Evolutionary conservation across 2,888 invertebrate genomes (phyloP).

Genomic region (Diarsia brunnea): DNA sequence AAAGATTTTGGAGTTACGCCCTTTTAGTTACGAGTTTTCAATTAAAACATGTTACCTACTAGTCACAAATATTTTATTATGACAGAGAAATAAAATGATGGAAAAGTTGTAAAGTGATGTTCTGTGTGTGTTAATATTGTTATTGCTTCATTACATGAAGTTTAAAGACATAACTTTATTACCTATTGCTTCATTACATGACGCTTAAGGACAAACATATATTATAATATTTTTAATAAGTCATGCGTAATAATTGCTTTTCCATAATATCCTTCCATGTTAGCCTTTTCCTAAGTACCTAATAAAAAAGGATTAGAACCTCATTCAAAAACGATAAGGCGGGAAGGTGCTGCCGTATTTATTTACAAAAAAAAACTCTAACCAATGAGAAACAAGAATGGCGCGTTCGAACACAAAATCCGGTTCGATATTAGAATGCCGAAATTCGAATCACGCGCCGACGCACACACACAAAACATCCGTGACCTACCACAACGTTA

Average conservation of each 20-base stretch:
- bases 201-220: background rate
- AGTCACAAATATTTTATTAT: background rate
- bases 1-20: background rate
- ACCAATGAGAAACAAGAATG: constrained; percentile 68
- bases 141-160: constrained; percentile 5
- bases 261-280: background rate
- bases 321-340: constrained; percentile 35
- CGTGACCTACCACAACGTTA: constrained; percentile 84
- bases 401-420: constrained; percentile 64
- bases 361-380: constrained; percentile 41
- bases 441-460: constrained; percentile 80
- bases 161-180: background rate
- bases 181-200: too few species aligned
- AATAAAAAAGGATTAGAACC: constrained; percentile 23
- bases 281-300: constrained; percentile 22
- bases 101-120: background rate
- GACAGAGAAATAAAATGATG: constrained; percentile 1
- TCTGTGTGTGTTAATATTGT: background rate
- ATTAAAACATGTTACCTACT: background rate
- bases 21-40: background rate
- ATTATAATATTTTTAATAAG: too few species aligned
- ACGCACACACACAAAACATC: constrained; percentile 69
- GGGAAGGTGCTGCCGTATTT: constrained; percentile 32
- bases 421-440: constrained; percentile 83
- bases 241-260: constrained; percentile 19